A percentile compares a stretch with the other conserved stretches of the same genome.
Evolutionary conservation across 2,797 vertebrate genomes (phyloP).

Genomic region (Paramormyrops hopkinsi): DNA sequence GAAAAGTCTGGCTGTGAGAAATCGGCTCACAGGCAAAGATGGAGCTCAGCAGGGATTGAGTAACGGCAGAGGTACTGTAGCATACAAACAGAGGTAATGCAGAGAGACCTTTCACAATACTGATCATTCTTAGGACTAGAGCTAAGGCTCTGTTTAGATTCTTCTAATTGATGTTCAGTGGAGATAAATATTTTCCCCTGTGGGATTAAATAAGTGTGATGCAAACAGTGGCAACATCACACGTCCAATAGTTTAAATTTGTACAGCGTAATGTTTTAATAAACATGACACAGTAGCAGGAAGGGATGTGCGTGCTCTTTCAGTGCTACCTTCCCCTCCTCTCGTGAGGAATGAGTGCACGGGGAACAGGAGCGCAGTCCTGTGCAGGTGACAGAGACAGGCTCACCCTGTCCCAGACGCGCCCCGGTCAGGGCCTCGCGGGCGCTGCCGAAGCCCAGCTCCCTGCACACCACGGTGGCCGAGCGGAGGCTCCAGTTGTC

Average conservation of each 20-base stretch:
- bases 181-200: background rate
- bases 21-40: background rate
- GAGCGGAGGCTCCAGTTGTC: conserved; percentile 82
- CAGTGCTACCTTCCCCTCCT: background rate
- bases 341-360: background rate
- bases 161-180: background rate
- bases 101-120: background rate
- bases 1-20: background rate
- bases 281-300: background rate
- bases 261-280: background rate
- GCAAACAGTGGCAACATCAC: background rate
- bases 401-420: conserved; percentile 81
- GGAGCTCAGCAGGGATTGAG: background rate
- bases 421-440: conserved; percentile 77
- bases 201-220: background rate
- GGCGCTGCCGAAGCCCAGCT: conserved; percentile 87
- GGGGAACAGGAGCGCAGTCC: background rate
- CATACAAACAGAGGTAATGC: background rate
- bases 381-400: background rate
- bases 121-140: background rate
- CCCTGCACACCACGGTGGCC: conserved; percentile 86
- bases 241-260: background rate
- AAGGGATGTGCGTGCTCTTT: background rate
- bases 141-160: background rate
- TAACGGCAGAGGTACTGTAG: background rate